Base-by-base conservation (phyloP, 2,888 invertebrate genomes). In the Eurois occulta region DNA sequence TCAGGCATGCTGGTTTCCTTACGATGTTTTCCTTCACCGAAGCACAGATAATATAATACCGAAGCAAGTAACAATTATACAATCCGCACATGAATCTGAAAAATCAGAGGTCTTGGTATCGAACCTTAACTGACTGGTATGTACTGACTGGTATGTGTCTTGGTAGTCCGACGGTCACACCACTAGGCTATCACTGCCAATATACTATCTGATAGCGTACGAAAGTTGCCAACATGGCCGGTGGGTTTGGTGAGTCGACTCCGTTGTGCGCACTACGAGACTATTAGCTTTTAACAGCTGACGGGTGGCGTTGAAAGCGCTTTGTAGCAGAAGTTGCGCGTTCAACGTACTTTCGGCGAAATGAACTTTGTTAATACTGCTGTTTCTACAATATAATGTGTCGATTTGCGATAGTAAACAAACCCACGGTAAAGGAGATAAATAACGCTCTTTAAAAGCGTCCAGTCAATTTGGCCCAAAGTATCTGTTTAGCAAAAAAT, bases 401-500 rank as follows among this genome's bases (percentile, higher is more conserved):
- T 52, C 21, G 1, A 65, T 41, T 28, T 18, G 1, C 8, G 10
- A 43, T 41, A 41, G 1, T 16, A 65, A 64, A 41, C 16, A 65
- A 41, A 41, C 41, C 8, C 7, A 38, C 13, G 38, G 11, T 16
- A n/a, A 38, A 18, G 18, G 0, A 65, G n/a, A 41, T 28, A 58
- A 41, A 28, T 41, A 43, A 65, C 8, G 8, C 4, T 1, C 16
- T 28, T 28, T 41, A 28, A 65, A 65, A 28, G 13, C 13, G 64
- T 64, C 38, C 16, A n/a, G 55, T 55, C 11, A 62, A 5, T 35
- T 35, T 62, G 35, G 11, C 4, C 21, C 32, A 62, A 62, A 62
- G 2, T 75, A 75, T 72, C 32, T 58, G 28, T 79, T 83, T 58
- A 32, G 16, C 38, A 41, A 35, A 38, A 66, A 69, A 72, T 18